Percentiles rank a stretch among this genome's conserved stretches.
Evolutionary conservation across 2,888 invertebrate species (phyloP).

Genomic region (Bedellia somnulentella): DNA sequence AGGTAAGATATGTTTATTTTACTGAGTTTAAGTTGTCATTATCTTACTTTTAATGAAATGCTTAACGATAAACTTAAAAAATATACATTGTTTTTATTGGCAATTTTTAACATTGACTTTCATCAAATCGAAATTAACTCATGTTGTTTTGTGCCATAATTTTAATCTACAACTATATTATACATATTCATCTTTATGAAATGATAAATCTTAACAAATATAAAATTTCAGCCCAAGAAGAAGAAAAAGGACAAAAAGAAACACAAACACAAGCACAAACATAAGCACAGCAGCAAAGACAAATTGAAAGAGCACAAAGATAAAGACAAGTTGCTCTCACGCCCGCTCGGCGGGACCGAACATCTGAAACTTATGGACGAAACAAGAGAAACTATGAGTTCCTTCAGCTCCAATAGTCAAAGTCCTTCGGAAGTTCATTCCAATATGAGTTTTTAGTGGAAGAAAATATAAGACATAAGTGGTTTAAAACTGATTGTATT

Average conservation of each 20-base stretch:
- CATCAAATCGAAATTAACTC: too few species aligned
- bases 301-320: slow-evolving; percentile 25
- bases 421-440: slow-evolving; percentile 65
- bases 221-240: slow-evolving; percentile 59
- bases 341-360: slow-evolving; percentile 39
- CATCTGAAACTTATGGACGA: slow-evolving; percentile 70
- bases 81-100: too few species aligned
- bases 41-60: too few species aligned
- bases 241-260: slow-evolving; percentile 79
- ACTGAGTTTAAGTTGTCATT: too few species aligned
- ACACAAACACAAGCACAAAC: slow-evolving; percentile 90
- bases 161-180: too few species aligned
- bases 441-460: slow-evolving; percentile 41
- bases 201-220: neutral
- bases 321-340: slow-evolving; percentile 44
- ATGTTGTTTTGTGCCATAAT: too few species aligned
- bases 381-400: slow-evolving; percentile 75
- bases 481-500: too few species aligned
- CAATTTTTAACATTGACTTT: too few species aligned
- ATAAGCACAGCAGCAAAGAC: slow-evolving; percentile 70
- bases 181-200: neutral
- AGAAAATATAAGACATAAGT: too few species aligned
- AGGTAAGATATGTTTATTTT: too few species aligned
- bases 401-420: slow-evolving; percentile 74
- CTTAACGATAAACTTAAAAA: too few species aligned